Percentiles rank a stretch among this genome's conserved stretches.
Evolutionary conservation across 2,113 vertebrate genomes (phyloP).

Genomic region (Hepsetus odoe): DNA sequence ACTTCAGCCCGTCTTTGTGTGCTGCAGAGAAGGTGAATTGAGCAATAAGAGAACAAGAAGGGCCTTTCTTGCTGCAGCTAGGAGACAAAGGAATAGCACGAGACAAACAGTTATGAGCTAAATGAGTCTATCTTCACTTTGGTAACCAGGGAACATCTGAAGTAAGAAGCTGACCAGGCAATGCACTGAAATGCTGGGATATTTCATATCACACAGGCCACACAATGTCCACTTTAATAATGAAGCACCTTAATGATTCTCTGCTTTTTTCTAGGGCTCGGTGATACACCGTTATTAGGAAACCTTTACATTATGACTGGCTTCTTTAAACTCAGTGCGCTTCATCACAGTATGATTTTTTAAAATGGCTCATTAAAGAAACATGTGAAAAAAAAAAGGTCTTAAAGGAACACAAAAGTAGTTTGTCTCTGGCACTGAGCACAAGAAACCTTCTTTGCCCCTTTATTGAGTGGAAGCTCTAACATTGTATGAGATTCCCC

Average conservation of each 20-base stretch:
- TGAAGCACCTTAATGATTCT: too few relatives aligned
- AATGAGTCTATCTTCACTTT: background rate
- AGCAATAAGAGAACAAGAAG: background rate
- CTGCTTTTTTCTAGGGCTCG: too few relatives aligned
- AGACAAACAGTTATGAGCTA: background rate
- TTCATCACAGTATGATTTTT: too few relatives aligned
- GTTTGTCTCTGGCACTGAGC: background rate
- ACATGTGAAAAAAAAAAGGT: background rate
- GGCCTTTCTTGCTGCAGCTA: background rate
- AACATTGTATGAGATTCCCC: background rate
- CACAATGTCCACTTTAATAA: background rate
- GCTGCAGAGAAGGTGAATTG: constrained; percentile 14
- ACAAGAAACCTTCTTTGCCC: background rate
- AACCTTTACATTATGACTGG: too few relatives aligned
- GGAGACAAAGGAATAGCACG: constrained; percentile 7
- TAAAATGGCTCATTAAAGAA: background rate
- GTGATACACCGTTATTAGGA: too few relatives aligned
- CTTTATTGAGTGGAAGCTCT: background rate
- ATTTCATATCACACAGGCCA: background rate
- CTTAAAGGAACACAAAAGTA: background rate
- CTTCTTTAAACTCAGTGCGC: too few relatives aligned
- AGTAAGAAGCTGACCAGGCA: background rate
- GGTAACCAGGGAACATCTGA: background rate
- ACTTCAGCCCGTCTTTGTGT: constrained; percentile 31
- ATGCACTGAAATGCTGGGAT: background rate